phyloP scores from a whole-genome alignment of 1,140 invertebrate species.

The Planococcus citri region DNA sequence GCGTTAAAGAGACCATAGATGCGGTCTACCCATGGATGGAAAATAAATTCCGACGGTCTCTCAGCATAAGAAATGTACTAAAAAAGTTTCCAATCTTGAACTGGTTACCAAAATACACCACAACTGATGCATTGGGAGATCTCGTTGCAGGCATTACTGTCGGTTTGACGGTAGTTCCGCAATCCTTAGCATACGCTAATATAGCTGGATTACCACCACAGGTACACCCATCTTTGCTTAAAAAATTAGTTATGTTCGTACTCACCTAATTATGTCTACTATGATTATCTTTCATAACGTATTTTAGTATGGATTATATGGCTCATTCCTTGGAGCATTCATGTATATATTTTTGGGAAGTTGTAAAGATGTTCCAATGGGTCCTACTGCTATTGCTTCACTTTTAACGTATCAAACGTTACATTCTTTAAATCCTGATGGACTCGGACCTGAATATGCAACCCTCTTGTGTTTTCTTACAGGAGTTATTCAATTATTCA shows the following conservation, averaged over 20 bases:
- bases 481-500: slow-evolving; percentile 66
- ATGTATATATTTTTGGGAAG: slow-evolving; percentile 83
- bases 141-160: slow-evolving; percentile 75
- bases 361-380: slow-evolving; percentile 78
- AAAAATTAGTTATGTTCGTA: no score
- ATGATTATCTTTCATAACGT: no score
- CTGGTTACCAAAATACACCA: slow-evolving; percentile 60
- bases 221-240: slow-evolving; percentile 32
- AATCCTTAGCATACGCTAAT: slow-evolving; percentile 68
- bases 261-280: not conserved
- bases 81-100: slow-evolving; percentile 53
- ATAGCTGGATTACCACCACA: slow-evolving; percentile 65
- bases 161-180: slow-evolving; percentile 69
- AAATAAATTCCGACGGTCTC: slow-evolving; percentile 33
- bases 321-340: slow-evolving; percentile 80
- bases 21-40: slow-evolving; percentile 31
- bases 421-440: slow-evolving; percentile 32
- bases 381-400: slow-evolving; percentile 72
- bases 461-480: slow-evolving; percentile 65
- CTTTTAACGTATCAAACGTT: slow-evolving; percentile 64
- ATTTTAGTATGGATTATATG: slow-evolving; percentile 75
- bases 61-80: slow-evolving; percentile 51
- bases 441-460: slow-evolving; percentile 55
- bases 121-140: slow-evolving; percentile 54
- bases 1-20: slow-evolving; percentile 31